Evolutionary conservation across 2,113 vertebrate genomes (phyloP).

Genomic region (Solea senegalensis): DNA sequence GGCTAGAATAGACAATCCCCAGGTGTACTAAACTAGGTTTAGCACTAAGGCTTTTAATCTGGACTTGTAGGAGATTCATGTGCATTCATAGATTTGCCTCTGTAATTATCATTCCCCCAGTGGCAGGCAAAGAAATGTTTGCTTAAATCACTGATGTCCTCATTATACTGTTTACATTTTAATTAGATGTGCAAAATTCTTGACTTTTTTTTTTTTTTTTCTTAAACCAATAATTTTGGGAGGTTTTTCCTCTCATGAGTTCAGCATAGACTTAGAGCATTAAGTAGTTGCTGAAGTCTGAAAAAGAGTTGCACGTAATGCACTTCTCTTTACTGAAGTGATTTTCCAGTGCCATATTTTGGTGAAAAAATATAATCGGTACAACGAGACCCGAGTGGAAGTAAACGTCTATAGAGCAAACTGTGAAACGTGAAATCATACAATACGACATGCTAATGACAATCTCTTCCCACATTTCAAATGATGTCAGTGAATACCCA

Average conservation of each 20-base stretch:
- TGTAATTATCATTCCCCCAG: slow-evolving; percentile 99
- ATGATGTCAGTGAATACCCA: slow-evolving; percentile 36
- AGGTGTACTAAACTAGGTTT: slow-evolving; percentile 91
- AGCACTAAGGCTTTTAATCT: slow-evolving; percentile 98
- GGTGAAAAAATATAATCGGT: slow-evolving; percentile 1
- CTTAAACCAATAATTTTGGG: slow-evolving; percentile 79
- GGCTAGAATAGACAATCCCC: slow-evolving; percentile 90
- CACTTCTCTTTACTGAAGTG: too few relatives aligned
- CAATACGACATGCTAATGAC: slow-evolving; percentile 19
- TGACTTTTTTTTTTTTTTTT: slow-evolving; percentile 74
- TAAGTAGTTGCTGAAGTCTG: background rate
- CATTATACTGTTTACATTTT: slow-evolving; percentile 99
- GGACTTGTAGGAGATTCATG: slow-evolving; percentile 92
- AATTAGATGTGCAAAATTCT: slow-evolving; percentile 96
- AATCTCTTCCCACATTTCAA: slow-evolving; percentile 42
- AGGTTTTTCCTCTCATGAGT: slow-evolving; percentile 30
- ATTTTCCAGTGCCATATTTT: background rate
- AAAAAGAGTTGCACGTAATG: background rate
- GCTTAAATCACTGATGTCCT: slow-evolving; percentile 99
- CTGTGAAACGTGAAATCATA: slow-evolving; percentile 16
- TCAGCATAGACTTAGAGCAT: slow-evolving; percentile 3
- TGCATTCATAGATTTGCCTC: slow-evolving; percentile 94
- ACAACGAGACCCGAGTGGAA: slow-evolving; percentile 19
- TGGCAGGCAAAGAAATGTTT: slow-evolving; percentile 92
- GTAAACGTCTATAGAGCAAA: slow-evolving; percentile 6